These are phyloP conservation scores for Mastomys natalensis DNA, from an alignment of 2,113 vertebrate genomes.

Conservation along the genomic window DNA sequence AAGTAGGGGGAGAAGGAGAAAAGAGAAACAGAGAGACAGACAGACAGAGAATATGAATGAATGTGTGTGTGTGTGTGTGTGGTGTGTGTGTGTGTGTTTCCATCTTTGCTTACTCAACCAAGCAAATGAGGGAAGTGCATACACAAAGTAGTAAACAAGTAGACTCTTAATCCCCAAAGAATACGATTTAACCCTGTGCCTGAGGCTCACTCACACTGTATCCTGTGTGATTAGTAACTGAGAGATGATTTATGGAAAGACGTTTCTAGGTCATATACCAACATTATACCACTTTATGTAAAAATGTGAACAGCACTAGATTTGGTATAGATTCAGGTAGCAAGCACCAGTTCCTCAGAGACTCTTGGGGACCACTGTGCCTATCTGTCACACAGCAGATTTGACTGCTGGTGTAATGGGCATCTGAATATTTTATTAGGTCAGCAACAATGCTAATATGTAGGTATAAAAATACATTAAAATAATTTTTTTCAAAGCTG, in stretches of 20 bases:
- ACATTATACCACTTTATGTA: background rate
- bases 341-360: background rate
- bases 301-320: background rate
- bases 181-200: background rate
- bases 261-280: background rate
- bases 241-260: background rate
- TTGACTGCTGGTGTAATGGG: background rate
- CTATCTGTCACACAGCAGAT: background rate
- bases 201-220: background rate
- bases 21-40: too few species aligned
- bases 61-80: background rate
- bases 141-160: background rate
- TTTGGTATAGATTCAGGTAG: background rate
- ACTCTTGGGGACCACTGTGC: background rate
- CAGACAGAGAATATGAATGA: too few species aligned
- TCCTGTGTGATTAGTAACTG: background rate
- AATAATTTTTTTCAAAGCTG: background rate
- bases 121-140: background rate
- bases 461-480: background rate
- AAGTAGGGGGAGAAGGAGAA: background rate
- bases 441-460: background rate
- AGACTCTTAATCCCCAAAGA: background rate
- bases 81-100: background rate
- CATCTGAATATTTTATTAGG: background rate
- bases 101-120: background rate